These are phyloP conservation scores for Sturmia bella DNA, from an alignment of 2,888 invertebrate genomes.

Conservation along the genomic window DNA sequence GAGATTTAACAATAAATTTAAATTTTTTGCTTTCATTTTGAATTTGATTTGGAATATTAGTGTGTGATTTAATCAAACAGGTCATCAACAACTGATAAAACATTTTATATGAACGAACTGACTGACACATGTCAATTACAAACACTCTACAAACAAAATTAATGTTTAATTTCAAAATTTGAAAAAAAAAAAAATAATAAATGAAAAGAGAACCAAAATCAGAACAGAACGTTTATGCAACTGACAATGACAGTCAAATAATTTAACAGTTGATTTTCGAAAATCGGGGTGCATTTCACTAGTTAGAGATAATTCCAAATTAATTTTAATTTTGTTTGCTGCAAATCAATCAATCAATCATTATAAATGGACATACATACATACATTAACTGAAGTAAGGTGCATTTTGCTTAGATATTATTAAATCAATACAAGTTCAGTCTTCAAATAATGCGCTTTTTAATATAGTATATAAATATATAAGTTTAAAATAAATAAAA, in stretches of 20 bases:
- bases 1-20: constrained; percentile 41
- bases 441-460: constrained; percentile 46
- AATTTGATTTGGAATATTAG: constrained; percentile 51
- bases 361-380: constrained; percentile 30
- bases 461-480: neutral
- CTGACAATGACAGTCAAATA: constrained; percentile 47
- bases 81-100: constrained; percentile 54
- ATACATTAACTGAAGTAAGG: constrained; percentile 39
- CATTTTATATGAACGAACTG: constrained; percentile 42
- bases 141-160: constrained; percentile 50
- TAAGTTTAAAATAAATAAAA: constrained; percentile 21
- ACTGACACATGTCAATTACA: constrained; percentile 57
- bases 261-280: constrained; percentile 41
- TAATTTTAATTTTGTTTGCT: constrained; percentile 35
- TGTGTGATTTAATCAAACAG: constrained; percentile 57
- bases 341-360: constrained; percentile 37
- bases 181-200: neutral
- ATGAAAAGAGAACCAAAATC: neutral
- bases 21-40: constrained; percentile 36
- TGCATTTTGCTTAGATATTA: constrained; percentile 50
- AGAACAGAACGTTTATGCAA: constrained; percentile 19
- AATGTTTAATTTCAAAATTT: constrained; percentile 34
- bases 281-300: constrained; percentile 49
- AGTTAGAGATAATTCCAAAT: constrained; percentile 3
- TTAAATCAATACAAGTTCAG: constrained; percentile 36